These are phyloP conservation scores for Trochalopteron elliotii DNA, from an alignment of 2,113 vertebrate species.

Conservation along the genomic window DNA sequence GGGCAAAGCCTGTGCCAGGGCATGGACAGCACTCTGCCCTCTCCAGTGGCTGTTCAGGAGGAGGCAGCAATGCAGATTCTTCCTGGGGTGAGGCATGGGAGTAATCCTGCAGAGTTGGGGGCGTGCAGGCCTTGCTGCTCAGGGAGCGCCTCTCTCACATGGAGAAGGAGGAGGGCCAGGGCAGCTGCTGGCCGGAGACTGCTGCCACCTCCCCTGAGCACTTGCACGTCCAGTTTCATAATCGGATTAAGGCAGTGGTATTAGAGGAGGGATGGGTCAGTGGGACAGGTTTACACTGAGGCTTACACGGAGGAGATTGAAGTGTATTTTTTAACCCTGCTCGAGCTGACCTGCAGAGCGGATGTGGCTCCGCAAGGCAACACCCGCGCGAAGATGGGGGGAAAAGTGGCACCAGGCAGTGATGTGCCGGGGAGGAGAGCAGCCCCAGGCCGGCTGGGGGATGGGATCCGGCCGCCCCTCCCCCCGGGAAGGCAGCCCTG, in stretches of 20 bases:
- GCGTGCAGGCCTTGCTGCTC: neutral
- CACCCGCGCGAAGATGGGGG: neutral
- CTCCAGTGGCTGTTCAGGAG: neutral
- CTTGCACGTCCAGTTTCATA: slow-evolving; percentile 69
- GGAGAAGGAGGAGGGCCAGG: neutral
- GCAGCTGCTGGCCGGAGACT: slow-evolving; percentile 33
- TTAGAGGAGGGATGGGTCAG: slow-evolving; percentile 69
- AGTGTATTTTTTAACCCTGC: slow-evolving; percentile 56
- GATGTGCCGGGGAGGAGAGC: slow-evolving; percentile 10
- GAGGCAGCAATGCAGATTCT: neutral
- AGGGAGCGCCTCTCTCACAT: rapidly evolving
- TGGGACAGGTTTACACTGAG: slow-evolving; percentile 67
- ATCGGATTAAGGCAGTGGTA: slow-evolving; percentile 67
- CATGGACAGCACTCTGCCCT: neutral
- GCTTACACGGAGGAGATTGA: slow-evolving; percentile 52
- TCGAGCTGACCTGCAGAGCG: neutral
- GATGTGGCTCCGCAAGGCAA: neutral
- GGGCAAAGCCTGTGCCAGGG: neutral
- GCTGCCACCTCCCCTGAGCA: slow-evolving; percentile 47
- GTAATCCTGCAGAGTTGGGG: neutral
- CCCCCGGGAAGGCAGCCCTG: slow-evolving; percentile 68
- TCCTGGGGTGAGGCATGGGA: rapidly evolving
- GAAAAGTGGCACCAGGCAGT: slow-evolving; percentile 2
- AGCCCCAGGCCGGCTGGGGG: slow-evolving; percentile 38
- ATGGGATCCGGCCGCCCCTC: slow-evolving; percentile 39